Percentiles rank a stretch among this genome's conserved stretches.
Conservation (phyloP, 2,888 invertebrate species). For the Diplolepis rosae region DNA sequence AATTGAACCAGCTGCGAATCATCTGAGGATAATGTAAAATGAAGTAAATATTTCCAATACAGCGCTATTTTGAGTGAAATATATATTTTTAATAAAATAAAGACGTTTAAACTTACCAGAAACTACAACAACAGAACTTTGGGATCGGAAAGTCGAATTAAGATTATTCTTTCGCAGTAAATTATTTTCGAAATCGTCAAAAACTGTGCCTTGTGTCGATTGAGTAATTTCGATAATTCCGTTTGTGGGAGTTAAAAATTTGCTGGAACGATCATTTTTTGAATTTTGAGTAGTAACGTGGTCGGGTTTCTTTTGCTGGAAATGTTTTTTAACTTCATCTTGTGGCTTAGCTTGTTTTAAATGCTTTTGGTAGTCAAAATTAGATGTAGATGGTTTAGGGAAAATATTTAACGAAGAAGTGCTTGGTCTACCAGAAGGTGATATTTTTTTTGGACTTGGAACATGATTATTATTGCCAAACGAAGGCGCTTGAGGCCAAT, state of each 20-base stretch:
- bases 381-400: not conserved
- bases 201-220: conserved; percentile 38
- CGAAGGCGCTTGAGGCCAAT: conserved; percentile 24
- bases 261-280: not conserved
- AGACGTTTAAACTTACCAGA: conserved; percentile 44
- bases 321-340: not conserved
- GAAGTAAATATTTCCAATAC: not conserved
- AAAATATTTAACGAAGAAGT: conserved; percentile 30
- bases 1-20: conserved; percentile 38
- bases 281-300: not conserved
- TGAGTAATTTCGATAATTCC: conserved; percentile 43
- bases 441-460: not conserved
- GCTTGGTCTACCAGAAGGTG: conserved; percentile 5
- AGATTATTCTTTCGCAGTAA: conserved; percentile 43
- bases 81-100: not conserved
- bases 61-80: no score
- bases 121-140: conserved; percentile 44
- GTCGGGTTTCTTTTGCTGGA: not conserved
- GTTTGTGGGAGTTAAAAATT: conserved; percentile 47
- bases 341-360: not conserved
- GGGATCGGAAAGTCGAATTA: conserved; percentile 56
- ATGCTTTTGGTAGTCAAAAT: not conserved
- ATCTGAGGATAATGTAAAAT: conserved; percentile 32
- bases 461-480: conserved; percentile 6
- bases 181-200: conserved; percentile 55